These are phyloP conservation scores for Drosophila gaucha DNA, from an alignment of 2,888 invertebrate species.

Conservation along the genomic window DNA sequence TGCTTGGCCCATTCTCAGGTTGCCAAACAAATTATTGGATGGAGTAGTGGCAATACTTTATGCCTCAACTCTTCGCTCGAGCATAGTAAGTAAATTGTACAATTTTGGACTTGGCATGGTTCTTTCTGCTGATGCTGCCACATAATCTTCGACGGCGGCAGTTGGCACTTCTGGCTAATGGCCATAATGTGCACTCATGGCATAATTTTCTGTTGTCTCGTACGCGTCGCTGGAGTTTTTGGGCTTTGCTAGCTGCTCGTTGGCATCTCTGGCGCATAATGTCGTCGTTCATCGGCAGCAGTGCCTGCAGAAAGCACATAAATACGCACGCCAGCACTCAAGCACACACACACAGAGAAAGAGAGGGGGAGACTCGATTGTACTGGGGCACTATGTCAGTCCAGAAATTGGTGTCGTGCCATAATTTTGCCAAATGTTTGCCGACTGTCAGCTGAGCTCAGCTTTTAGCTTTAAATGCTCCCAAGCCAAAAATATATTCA, in stretches of 20 bases:
- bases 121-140: constrained; percentile 10
- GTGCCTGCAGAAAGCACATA: constrained; percentile 39
- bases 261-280: constrained; percentile 55
- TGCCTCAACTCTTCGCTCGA: constrained; percentile 19
- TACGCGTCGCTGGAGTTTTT: constrained; percentile 49
- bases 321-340: constrained; percentile 40
- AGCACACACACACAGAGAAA: neutral
- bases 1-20: too few relatives aligned
- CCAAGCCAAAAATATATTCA: constrained; percentile 27
- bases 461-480: constrained; percentile 55
- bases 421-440: constrained; percentile 57
- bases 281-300: constrained; percentile 34
- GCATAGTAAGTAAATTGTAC: constrained; percentile 26
- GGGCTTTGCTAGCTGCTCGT: constrained; percentile 23
- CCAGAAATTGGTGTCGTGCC: constrained; percentile 53
- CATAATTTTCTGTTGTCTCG: constrained; percentile 58
- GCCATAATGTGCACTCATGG: constrained; percentile 66
- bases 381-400: constrained; percentile 21
- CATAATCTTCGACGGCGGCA: constrained; percentile 48
- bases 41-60: constrained; percentile 12
- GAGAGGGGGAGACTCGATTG: neutral
- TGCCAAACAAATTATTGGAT: too few relatives aligned
- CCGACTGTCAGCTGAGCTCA: constrained; percentile 59
- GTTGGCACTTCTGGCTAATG: constrained; percentile 65
- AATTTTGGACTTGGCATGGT: constrained; percentile 17